Conservation (phyloP, 2,797 vertebrate genomes). For the Bufotes viridis region DNA sequence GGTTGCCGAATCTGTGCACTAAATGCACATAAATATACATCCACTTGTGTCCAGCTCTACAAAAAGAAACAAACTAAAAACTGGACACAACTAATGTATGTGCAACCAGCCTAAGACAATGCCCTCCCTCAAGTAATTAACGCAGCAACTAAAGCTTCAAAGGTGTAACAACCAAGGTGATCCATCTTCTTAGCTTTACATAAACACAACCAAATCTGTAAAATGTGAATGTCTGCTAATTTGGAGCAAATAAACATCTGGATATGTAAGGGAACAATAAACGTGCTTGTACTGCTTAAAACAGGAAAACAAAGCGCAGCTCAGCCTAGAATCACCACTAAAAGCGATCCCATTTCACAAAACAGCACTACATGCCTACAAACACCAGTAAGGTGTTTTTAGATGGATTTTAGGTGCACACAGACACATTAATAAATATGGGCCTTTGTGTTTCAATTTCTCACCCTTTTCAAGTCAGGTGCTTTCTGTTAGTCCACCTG, state of each 20-base stretch:
- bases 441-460: no score
- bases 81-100: no score
- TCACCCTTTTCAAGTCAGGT: no score
- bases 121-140: not conserved
- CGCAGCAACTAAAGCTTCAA: not conserved
- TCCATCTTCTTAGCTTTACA: not conserved
- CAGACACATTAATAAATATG: no score
- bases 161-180: not conserved
- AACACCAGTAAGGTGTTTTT: not conserved
- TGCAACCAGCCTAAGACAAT: no score
- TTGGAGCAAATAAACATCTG: not conserved
- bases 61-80: no score
- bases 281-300: not conserved
- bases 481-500: no score
- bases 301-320: not conserved
- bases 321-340: not conserved
- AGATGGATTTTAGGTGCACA: no score
- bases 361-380: no score
- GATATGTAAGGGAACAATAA: slow-evolving; percentile 13
- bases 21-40: no score
- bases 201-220: not conserved
- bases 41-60: no score
- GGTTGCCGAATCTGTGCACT: no score
- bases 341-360: not conserved
- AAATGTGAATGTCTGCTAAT: not conserved